These are phyloP conservation scores for Indicator maculatus DNA, from an alignment of 2,113 vertebrate species.

Conservation along the genomic window DNA sequence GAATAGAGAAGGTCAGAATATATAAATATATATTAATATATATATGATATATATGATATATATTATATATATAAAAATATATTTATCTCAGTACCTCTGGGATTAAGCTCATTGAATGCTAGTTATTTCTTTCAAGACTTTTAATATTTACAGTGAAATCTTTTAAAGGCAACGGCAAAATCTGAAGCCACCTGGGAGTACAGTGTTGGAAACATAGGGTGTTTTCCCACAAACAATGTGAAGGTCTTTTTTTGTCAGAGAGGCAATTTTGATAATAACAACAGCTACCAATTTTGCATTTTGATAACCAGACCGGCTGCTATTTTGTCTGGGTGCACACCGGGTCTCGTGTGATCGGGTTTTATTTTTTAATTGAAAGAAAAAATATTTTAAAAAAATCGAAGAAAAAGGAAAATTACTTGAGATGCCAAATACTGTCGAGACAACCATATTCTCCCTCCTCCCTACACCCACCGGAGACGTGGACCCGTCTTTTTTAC, in stretches of 20 bases:
- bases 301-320: constrained; percentile 42
- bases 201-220: constrained; percentile 50
- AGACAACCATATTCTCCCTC: constrained; percentile 14
- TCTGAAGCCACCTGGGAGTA: constrained; percentile 53
- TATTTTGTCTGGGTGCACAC: constrained; percentile 48
- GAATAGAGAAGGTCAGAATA: constrained; percentile 60
- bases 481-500: constrained; percentile 40
- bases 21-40: constrained; percentile 47
- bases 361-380: constrained; percentile 51
- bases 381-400: neutral
- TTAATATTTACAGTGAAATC: constrained; percentile 60
- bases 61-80: constrained; percentile 48
- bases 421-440: constrained; percentile 56
- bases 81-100: constrained; percentile 47
- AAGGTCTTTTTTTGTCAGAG: constrained; percentile 50
- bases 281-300: constrained; percentile 63
- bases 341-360: neutral
- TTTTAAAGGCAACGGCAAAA: constrained; percentile 43
- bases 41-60: constrained; percentile 43
- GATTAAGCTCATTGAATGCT: constrained; percentile 46
- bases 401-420: constrained; percentile 53
- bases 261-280: constrained; percentile 64
- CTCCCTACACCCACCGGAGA: constrained; percentile 22
- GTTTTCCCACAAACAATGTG: constrained; percentile 61
- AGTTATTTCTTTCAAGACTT: constrained; percentile 63